These are phyloP conservation scores for Tipula lateralis DNA, from an alignment of 2,888 invertebrate species.

Conservation along the genomic window DNA sequence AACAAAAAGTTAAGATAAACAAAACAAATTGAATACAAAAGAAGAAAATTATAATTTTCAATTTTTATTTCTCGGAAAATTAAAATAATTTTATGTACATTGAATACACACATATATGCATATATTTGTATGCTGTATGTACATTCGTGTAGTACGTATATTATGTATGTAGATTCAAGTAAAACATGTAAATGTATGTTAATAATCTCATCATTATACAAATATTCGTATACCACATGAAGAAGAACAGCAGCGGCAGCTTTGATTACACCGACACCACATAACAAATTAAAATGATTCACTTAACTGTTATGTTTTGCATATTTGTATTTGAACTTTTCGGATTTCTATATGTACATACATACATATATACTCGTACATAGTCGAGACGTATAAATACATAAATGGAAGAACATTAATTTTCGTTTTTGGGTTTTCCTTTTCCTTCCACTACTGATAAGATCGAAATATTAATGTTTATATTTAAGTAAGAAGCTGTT, in stretches of 20 bases:
- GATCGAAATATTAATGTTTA: background rate
- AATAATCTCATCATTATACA: background rate
- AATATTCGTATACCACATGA: background rate
- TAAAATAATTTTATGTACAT: background rate
- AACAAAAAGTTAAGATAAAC: background rate
- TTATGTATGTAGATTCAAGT: background rate
- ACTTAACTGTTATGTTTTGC: background rate
- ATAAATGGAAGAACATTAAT: background rate
- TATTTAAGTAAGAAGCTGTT: background rate
- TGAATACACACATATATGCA: background rate
- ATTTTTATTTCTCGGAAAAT: background rate
- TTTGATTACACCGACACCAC: background rate
- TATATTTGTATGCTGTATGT: background rate
- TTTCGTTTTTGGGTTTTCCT: background rate
- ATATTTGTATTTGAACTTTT: background rate
- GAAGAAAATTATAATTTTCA: background rate
- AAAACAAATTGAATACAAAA: background rate
- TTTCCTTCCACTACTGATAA: background rate
- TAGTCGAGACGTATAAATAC: background rate
- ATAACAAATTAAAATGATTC: background rate
- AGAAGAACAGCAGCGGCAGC: background rate
- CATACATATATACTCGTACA: background rate
- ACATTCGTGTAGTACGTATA: background rate
- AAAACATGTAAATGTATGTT: background rate
- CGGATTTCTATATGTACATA: background rate